Base-by-base conservation (phyloP, 2,113 vertebrate genomes). In the Nipponia nippon region DNA sequence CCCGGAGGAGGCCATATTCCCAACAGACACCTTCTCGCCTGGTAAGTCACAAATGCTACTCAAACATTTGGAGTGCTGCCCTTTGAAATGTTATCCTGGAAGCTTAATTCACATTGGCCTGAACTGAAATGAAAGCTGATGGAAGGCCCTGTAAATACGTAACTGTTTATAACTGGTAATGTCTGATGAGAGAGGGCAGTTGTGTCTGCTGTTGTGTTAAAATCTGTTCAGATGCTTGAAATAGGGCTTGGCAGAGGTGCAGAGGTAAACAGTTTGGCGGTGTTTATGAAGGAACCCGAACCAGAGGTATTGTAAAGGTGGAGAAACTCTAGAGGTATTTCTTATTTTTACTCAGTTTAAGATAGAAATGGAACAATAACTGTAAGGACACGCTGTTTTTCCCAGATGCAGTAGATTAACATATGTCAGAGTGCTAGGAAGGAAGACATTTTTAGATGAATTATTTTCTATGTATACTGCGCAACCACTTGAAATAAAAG, bases 1-100 rank as follows among this genome's bases (percentile, higher is more conserved):
- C 17, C 0, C 1, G n/a, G 65, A 83, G 47, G 66, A 66, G 36
- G 16, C 40, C 0, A 0, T 5, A 1, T 9, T 73, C 63, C 70
- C 73, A 49, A 79, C 30, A 67, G 70, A 66, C 15, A 40, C 32
- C 26, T 87, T 72, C 65, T 44, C 7, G 6, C 47, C 52, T 23
- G 44, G 32, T 63, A 83, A 87, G 88, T 90, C 59, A 84, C 44
- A 79, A 71, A 67, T 7, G 16, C 32, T 27, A 12, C 59, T 78
- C 15, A 32, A 42, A 53, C 0, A 0, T 77, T 44, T 59, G 26
- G 20, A 62, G 46, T 16, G 32, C 40, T 90, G 69, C 21, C 42
- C 17, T 67, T 82, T 84, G 77, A 89, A 69, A 72, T 19, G 44
- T 56, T 75, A 36, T 44, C 5, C 38, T 70, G 49, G 38, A 90